Conservation (phyloP, 1,140 invertebrate genomes). For the Diabrotica virgifera region DNA sequence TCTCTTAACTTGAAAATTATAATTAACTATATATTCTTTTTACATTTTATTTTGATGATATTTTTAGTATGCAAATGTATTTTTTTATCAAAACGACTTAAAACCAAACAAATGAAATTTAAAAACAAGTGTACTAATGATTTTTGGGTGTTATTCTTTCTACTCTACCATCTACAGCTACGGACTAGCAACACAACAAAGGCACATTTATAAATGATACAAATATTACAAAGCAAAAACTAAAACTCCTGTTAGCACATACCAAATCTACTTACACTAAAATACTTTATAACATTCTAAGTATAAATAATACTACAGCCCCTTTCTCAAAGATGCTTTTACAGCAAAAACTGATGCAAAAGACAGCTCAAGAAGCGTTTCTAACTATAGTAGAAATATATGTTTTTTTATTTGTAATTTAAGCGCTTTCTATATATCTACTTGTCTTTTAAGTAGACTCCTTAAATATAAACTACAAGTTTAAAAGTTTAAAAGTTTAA, state of each 20-base stretch:
- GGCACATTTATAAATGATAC: too few relatives aligned
- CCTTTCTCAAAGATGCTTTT: neutral
- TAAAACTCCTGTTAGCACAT: neutral
- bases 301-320: neutral
- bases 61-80: too few relatives aligned
- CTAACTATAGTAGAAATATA: neutral
- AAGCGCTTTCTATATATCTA: constrained; percentile 11
- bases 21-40: too few relatives aligned
- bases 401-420: constrained; percentile 4
- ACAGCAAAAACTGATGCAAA: neutral
- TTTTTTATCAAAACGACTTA: too few relatives aligned
- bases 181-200: too few relatives aligned
- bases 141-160: too few relatives aligned
- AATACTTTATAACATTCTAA: neutral
- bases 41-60: too few relatives aligned
- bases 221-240: neutral
- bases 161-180: too few relatives aligned
- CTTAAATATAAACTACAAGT: constrained; percentile 17
- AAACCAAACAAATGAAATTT: too few relatives aligned
- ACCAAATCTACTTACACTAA: neutral
- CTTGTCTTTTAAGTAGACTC: constrained; percentile 28
- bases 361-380: neutral
- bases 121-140: too few relatives aligned
- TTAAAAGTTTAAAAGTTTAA: constrained; percentile 7
- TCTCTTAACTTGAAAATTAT: too few relatives aligned